phyloP scores from a whole-genome alignment of 2,888 invertebrate species.

The Drosophila kuntzei region DNA sequence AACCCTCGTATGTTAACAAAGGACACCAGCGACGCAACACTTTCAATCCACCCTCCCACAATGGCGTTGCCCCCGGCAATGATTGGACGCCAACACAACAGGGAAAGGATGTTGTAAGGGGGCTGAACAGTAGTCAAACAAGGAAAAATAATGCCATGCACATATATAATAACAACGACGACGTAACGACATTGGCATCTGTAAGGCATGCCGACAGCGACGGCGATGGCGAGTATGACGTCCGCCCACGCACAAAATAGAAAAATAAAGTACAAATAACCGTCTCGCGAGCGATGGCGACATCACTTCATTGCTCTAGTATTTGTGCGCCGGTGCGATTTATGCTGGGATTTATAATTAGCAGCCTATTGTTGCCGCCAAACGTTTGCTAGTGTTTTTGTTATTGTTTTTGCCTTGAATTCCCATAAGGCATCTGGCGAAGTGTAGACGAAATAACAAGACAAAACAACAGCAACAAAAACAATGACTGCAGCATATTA shows the following conservation, averaged over 20 bases:
- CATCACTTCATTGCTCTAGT: constrained; percentile 48
- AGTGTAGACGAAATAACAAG: constrained; percentile 27
- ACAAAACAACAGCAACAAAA: constrained; percentile 40
- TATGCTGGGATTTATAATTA: constrained; percentile 77
- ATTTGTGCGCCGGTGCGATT: constrained; percentile 59
- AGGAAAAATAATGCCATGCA: constrained; percentile 8
- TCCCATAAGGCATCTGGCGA: constrained; percentile 35
- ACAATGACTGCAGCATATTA: constrained; percentile 20
- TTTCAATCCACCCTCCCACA: constrained; percentile 41
- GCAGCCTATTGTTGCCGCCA: constrained; percentile 75
- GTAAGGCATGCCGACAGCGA: constrained; percentile 41
- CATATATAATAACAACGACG: constrained; percentile 10
- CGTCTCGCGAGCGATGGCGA: constrained; percentile 39
- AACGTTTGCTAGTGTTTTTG: constrained; percentile 46
- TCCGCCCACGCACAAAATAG: constrained; percentile 58
- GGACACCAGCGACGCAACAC: constrained; percentile 22
- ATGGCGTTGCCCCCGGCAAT: constrained; percentile 56
- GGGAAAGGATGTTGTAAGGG: constrained; percentile 6
- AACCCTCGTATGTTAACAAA: constrained; percentile 26
- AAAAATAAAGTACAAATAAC: constrained; percentile 18
- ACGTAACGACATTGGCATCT: constrained; percentile 71
- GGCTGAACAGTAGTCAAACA: constrained; percentile 17
- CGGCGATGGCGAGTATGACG: constrained; percentile 46
- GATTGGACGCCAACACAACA: constrained; percentile 45
- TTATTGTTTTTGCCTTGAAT: constrained; percentile 57